Evolutionary conservation across 2,113 vertebrate genomes (phyloP), one percentile per base, ranked within the genome.

Genomic region (Sebastes schlegelii): DNA sequence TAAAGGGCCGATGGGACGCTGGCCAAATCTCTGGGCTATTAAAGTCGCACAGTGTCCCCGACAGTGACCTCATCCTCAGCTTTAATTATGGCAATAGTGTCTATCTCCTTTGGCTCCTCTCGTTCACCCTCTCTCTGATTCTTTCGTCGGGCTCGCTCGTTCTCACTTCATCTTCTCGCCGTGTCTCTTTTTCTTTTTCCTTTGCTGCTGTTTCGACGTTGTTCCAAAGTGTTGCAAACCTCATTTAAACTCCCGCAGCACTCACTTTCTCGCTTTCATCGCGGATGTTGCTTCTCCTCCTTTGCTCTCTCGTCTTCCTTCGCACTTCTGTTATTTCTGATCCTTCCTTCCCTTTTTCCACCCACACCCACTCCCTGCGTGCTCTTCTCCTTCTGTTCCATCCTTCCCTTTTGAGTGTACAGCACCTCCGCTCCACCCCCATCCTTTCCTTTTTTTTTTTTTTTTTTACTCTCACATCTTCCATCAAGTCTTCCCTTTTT

Each of bases 1-100:
- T 95, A 95, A 95, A 94, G 93, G 91, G 82, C 92, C 60, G 82
- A 90, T 92, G 94, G 94, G 94, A 93, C 46, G 79, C 58, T 21
- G 55, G 94, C 94, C 94, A 95, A 95, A 95, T 94, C 94, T 91
- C 89, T 87, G 63, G 88, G 92, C 91, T 95, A 94, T 94, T 93
- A 93, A 94, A 91, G 87, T 83, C 80, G 72, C 88, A 77, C 89
- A 80, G 68, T 80, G 86, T 89, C 85, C 88, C 86, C 66, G 45
- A 67, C 85, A 58, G 73, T 93, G 91, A 95, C 89, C 92, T 93
- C 94, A 92, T 94, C 92, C 89, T 80, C 86, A 55, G 85, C 92
- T 92, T 93, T 94, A 95, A 95, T 95, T 93, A 95, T 85, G 82
- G 88, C 92, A 83, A 90, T 91, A 89, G 90, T 87, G 82, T 91